Conservation (phyloP, 2,888 invertebrate genomes). For the Neocrepidodera transversa region DNA sequence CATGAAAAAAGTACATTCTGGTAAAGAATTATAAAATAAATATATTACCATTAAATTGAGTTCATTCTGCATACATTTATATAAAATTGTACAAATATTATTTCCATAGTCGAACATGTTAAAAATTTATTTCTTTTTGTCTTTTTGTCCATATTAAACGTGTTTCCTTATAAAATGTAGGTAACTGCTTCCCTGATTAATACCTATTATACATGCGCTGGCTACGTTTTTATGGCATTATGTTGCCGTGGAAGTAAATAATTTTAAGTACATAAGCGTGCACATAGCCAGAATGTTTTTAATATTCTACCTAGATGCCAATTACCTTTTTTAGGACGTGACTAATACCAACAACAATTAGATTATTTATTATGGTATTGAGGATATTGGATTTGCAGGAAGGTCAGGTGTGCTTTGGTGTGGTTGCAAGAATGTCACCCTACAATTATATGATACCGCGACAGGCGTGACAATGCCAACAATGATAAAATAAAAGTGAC, state of each 20-base stretch:
- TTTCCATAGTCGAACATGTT: no score
- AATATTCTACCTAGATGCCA: constrained; percentile 8
- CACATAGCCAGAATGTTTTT: neutral
- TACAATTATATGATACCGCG: neutral
- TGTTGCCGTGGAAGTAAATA: neutral
- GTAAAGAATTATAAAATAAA: no score
- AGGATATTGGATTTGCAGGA: constrained; percentile 5
- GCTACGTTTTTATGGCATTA: neutral
- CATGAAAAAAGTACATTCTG: no score
- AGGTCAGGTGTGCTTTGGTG: constrained; percentile 11
- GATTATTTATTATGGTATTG: constrained; percentile 9
- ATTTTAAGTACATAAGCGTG: constrained; percentile 10
- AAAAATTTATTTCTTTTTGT: no score
- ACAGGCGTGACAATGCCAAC: no score
- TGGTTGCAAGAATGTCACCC: neutral
- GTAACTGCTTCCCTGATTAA: no score
- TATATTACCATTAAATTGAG: no score
- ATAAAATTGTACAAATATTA: no score
- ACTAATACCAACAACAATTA: constrained; percentile 10
- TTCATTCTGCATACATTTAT: no score
- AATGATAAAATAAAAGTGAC: neutral
- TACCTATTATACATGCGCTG: neutral
- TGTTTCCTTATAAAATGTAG: no score
- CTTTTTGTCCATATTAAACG: no score
- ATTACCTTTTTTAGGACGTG: constrained; percentile 15